Percentiles rank a stretch among this genome's conserved stretches.
Evolutionary conservation across 2,113 vertebrate genomes (phyloP).

Genomic region (human): GRCh38 chr16:61535001-61535500

Average conservation of each 20-base stretch:
- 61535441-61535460: neutral
- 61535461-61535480: neutral
- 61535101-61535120: neutral
- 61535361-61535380: neutral
- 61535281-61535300: neutral
- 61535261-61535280: neutral
- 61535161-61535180: neutral
- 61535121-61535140: neutral
- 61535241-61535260: neutral
- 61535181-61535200: neutral
- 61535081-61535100: neutral
- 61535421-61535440: no score
- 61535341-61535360: neutral
- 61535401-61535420: neutral
- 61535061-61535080: neutral
- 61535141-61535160: neutral
- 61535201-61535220: no score
- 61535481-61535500: accelerated
- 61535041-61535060: neutral
- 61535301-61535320: neutral
- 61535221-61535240: neutral
- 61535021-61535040: neutral
- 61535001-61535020: neutral
- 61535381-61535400: neutral
- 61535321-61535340: neutral